Conservation (phyloP, 1,140 invertebrate genomes). For the Drosophila nikananu region DNA sequence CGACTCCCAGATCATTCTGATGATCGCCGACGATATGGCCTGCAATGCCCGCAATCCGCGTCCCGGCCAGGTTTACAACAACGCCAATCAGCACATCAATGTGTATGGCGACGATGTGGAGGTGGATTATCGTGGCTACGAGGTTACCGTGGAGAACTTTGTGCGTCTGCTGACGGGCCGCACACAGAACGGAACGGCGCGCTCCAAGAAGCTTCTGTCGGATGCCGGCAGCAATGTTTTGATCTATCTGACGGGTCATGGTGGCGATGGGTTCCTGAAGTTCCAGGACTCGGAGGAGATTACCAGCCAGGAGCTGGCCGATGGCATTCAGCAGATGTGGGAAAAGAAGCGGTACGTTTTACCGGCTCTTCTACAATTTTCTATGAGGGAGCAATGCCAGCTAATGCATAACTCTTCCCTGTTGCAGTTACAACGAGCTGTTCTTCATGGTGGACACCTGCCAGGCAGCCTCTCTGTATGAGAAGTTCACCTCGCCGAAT, state of each 20-base stretch:
- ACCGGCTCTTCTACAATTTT: too few relatives aligned
- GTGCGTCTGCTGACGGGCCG: constrained; percentile 97
- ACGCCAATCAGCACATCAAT: constrained; percentile 98
- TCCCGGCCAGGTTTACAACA: constrained; percentile 99
- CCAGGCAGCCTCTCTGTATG: constrained; percentile 99
- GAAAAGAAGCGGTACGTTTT: constrained; percentile 93
- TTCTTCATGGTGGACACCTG: constrained; percentile 99
- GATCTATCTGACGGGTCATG: constrained; percentile 98
- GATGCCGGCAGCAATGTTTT: constrained; percentile 99
- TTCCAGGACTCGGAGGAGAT: constrained; percentile 99
- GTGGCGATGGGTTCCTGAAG: constrained; percentile 99
- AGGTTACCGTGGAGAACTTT: constrained; percentile 99
- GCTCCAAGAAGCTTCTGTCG: constrained; percentile 97
- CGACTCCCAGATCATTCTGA: constrained; percentile 98
- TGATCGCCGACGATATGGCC: constrained; percentile 99
- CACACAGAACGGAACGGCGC: constrained; percentile 94
- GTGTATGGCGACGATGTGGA: constrained; percentile 99
- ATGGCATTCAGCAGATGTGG: constrained; percentile 99
- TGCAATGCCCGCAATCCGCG: constrained; percentile 99
- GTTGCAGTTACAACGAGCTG: constrained; percentile 96
- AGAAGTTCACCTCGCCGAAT: constrained; percentile 99
- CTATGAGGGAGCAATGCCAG: too few relatives aligned
- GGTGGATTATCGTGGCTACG: constrained; percentile 99
- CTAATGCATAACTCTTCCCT: neutral
- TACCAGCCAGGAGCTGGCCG: constrained; percentile 98